Base-by-base conservation (phyloP, 1,140 invertebrate genomes). In the Nasonia longicornis region DNA sequence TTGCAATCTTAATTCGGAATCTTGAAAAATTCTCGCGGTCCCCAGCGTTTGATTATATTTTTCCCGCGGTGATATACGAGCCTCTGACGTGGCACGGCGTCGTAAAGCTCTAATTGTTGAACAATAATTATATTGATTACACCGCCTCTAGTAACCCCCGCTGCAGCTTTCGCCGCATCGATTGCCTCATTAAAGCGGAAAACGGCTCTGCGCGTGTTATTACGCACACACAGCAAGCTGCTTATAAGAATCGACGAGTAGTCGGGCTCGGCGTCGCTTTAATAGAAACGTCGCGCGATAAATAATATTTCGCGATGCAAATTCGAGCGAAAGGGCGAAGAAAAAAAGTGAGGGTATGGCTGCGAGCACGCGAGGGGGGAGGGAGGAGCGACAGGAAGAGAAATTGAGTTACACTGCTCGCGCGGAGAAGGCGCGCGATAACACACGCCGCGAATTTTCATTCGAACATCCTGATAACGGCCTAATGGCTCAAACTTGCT, bases 401-500 rank as follows among this genome's bases (percentile, higher is more conserved):
- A 76, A 82, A 84, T 72, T 72, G 77, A 78, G 84, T 83, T 84
- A 81, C 77, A 75, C 38, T 80, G 76, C 52, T 58, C 52, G 52
- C 52, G 52, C 79, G 78, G 81, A 77, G 82, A 79, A 80, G 83
- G 84, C 80, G 64, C 84, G 87, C 84, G 87, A 88, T 87, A 87
- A 85, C 87, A 87, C 87, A 87, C 87, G 84, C 82, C 84, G 86
- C 86, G 77, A 85, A 87, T 86, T 88, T 87, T 88, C 87, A 85
- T 86, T 86, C 85, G 85, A 88, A 88, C 85, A 85, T 86, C 86
- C 86, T 86, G 87, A 88, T 87, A 88, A 87, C 84, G 84, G 80
- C 84, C 84, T 87, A 88, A 88, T 88, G 87, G 85, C 85, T 86
- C 84, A 86, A 86, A 86, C 84, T 85, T 84, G 58, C 42, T 64